Percentiles rank a stretch among this genome's conserved stretches.
Evolutionary conservation across 1,140 invertebrate species (phyloP).

Genomic region (Luehdorfia chinensis): DNA sequence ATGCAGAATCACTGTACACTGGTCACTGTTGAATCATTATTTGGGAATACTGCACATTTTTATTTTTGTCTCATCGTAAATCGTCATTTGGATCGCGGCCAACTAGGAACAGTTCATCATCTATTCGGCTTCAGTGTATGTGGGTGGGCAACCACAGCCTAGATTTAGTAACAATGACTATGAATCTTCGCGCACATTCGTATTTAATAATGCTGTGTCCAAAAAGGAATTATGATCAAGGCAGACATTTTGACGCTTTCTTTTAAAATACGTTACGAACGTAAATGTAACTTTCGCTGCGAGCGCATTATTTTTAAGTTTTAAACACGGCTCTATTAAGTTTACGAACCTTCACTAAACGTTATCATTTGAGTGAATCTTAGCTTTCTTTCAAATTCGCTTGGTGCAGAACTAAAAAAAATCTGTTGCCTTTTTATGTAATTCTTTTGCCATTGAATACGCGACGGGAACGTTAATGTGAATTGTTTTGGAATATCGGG

Average conservation of each 20-base stretch:
- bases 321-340: too few relatives aligned
- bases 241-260: too few relatives aligned
- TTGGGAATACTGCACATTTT: conserved; percentile 55
- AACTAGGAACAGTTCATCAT: conserved; percentile 31
- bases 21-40: conserved; percentile 43
- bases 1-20: conserved; percentile 28
- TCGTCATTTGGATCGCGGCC: conserved; percentile 51
- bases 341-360: conserved; percentile 3
- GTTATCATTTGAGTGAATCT: conserved; percentile 5
- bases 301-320: too few relatives aligned
- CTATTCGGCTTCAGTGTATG: conserved; percentile 40
- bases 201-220: too few relatives aligned
- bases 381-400: conserved; percentile 2
- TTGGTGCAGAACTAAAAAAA: not conserved
- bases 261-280: too few relatives aligned
- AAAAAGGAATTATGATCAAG: too few relatives aligned
- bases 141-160: conserved; percentile 37
- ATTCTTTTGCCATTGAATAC: conserved; percentile 9
- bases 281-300: too few relatives aligned
- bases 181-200: conserved; percentile 1
- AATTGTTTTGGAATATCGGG: conserved; percentile 28
- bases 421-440: conserved; percentile 3
- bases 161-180: conserved; percentile 8
- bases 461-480: conserved; percentile 21
- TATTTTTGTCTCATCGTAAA: conserved; percentile 63